Conservation (phyloP, 2,888 invertebrate species). For the Eupithecia subfuscata region DNA sequence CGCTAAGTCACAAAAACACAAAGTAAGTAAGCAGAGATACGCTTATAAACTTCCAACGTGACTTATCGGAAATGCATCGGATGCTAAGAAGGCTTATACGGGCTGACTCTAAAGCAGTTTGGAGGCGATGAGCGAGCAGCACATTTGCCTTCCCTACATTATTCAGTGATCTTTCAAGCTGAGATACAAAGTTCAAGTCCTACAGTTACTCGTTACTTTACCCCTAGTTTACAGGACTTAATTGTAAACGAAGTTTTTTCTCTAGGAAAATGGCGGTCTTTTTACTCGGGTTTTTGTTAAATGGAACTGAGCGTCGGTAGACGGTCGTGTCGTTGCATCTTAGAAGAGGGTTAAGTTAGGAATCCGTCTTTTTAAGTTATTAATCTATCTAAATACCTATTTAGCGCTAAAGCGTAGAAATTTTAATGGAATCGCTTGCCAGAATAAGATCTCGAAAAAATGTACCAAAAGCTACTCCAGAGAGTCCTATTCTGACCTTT, state of each 20-base stretch:
- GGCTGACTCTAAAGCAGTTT: conserved; percentile 72
- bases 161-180: conserved; percentile 31
- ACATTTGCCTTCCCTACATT: conserved; percentile 33
- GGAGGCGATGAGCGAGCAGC: conserved; percentile 50
- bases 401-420: too few species aligned
- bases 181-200: conserved; percentile 2
- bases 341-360: neutral
- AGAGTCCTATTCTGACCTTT: neutral
- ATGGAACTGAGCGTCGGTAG: neutral
- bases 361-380: neutral
- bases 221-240: neutral
- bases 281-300: neutral
- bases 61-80: conserved; percentile 72
- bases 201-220: neutral
- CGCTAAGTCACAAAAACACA: neutral
- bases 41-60: conserved; percentile 65
- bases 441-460: neutral
- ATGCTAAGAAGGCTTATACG: conserved; percentile 66
- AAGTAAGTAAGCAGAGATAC: conserved; percentile 47
- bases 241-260: neutral
- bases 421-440: too few species aligned
- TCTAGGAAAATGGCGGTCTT: neutral
- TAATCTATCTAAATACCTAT: neutral
- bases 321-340: neutral
- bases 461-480: neutral